phyloP scores from a whole-genome alignment of 2,888 invertebrate genomes.

The Heliconius cydno region DNA sequence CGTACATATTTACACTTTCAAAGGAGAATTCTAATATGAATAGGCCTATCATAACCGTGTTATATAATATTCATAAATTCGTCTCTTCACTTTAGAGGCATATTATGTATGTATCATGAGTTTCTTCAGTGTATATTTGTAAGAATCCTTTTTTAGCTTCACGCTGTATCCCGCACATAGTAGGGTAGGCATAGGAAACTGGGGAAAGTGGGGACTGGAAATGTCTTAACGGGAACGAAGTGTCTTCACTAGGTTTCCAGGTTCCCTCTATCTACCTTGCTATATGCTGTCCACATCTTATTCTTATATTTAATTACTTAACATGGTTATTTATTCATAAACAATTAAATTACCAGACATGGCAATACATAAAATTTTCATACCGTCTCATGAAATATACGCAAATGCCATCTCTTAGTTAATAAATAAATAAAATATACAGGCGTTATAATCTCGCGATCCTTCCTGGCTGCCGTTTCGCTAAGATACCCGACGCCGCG shows the following conservation, averaged over 20 bases:
- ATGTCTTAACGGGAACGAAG: too few relatives aligned
- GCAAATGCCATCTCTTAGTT: background rate
- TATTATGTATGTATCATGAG: background rate
- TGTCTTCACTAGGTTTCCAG: too few relatives aligned
- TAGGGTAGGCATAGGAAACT: too few relatives aligned
- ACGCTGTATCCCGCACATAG: too few relatives aligned
- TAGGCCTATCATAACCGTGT: slow-evolving; percentile 4
- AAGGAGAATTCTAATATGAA: background rate
- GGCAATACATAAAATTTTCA: background rate
- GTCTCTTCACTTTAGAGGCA: background rate
- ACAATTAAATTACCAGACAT: background rate
- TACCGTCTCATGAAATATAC: background rate
- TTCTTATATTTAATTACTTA: too few relatives aligned
- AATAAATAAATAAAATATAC: slow-evolving; percentile 27
- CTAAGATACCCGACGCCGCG: slow-evolving; percentile 32
- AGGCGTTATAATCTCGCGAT: slow-evolving; percentile 36
- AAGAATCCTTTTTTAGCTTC: too few relatives aligned
- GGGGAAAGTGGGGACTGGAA: too few relatives aligned
- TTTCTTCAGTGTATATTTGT: background rate
- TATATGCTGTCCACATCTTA: too few relatives aligned
- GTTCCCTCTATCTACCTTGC: too few relatives aligned
- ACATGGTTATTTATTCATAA: background rate
- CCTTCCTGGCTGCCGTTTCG: slow-evolving; percentile 33
- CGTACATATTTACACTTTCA: background rate
- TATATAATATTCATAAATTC: slow-evolving; percentile 22